Conservation (phyloP, 2,113 vertebrate species). For the Aptenodytes patagonicus region DNA sequence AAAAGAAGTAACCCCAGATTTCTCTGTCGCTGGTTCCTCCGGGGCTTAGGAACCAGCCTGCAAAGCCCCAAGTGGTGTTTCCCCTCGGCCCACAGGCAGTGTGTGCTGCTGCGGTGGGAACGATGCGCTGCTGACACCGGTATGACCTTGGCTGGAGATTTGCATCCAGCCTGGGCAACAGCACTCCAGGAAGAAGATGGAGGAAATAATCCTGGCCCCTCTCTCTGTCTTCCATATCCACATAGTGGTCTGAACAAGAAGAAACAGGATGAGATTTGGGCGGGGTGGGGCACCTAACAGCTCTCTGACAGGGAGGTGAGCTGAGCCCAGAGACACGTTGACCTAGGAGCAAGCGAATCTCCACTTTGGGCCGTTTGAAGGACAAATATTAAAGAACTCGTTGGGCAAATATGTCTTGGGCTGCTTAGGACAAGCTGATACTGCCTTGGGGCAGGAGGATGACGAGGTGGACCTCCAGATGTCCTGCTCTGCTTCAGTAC, state of each 20-base stretch:
- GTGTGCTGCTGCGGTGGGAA: not conserved
- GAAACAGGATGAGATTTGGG: not conserved
- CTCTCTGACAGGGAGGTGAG: not conserved
- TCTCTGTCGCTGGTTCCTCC: not conserved
- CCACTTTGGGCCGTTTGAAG: not conserved
- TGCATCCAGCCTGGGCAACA: not conserved
- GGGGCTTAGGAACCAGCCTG: not conserved
- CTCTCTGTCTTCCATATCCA: not conserved
- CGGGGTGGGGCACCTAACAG: fast-evolving
- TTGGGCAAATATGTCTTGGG: not conserved
- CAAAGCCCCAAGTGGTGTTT: not conserved
- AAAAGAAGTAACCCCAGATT: not conserved
- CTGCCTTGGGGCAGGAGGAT: not conserved
- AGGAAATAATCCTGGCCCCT: not conserved
- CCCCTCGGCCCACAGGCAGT: fast-evolving
- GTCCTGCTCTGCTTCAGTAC: not conserved
- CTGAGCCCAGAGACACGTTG: not conserved
- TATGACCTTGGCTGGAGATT: not conserved
- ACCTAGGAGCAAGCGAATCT: not conserved
- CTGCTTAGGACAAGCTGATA: not conserved
- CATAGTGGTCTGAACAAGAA: not conserved
- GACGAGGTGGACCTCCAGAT: not conserved
- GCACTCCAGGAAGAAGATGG: not conserved
- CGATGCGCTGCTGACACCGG: fast-evolving
- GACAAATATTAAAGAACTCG: not conserved